Base-by-base conservation (phyloP, 2,797 vertebrate species). In the Cuculus canorus region DNA sequence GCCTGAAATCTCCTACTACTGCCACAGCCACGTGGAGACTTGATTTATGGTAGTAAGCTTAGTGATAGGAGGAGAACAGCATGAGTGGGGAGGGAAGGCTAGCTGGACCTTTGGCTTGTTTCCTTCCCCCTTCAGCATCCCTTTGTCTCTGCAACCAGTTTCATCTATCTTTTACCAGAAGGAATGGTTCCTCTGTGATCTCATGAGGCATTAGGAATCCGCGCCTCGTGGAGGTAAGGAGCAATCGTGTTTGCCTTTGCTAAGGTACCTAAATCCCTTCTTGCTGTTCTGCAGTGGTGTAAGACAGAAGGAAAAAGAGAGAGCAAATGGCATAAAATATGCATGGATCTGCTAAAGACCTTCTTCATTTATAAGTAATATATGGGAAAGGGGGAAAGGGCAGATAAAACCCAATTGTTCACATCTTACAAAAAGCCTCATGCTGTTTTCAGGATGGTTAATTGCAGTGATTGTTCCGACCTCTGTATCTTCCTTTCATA, bases 191-290 rank as follows among this genome's bases (percentile, higher is more conserved):
- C 88, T 82, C 12, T 37, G 92, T 93, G 86, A 76, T 64, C 43
- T 83, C 64, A 14, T 35, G 33, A 86, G 91, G 78, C 95, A 87
- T 24, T 83, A 95, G 90, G 79, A 92, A 73, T 70, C 19, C 22
- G 82, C 89, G 15, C 53, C 92, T 90, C 5, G 1, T 19, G 53
- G 80, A 97, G 90, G 95, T 97, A 94, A 97, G 94, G 66, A 80
- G 41, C 57, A 63, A 59, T 50, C 32, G 0, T 21, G 13, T 75
- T 86, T 82, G 68, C 47, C 13, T 2, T 33, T 0, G 1, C 76
- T 5, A 2, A 25, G 30, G 32, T 82, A 47, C 43, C 70, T 68
- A 39, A 53, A 54, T 48, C 10, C 0, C 0, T 88, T 50, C 35
- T 23, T 39, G 43, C 68, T 81, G 64, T 82, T 77, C 35, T 66